phyloP scores from a whole-genome alignment of 2,888 invertebrate genomes.

The Synergus itoensis region DNA sequence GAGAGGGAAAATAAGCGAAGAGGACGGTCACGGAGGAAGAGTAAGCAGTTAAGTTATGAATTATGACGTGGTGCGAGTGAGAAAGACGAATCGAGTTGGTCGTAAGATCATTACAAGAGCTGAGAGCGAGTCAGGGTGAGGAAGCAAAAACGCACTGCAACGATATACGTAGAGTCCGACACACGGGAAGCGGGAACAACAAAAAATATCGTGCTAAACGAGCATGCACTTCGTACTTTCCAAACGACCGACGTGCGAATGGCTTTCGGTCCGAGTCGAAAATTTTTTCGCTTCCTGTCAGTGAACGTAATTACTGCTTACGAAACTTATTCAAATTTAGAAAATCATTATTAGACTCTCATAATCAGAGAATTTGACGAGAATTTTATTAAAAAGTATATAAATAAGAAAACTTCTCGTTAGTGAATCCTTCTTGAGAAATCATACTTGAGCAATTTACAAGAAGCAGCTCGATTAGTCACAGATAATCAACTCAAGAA shows the following conservation, averaged over 20 bases:
- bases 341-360: no score
- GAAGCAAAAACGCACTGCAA: slow-evolving; percentile 66
- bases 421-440: not conserved
- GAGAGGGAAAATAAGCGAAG: slow-evolving; percentile 51
- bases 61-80: slow-evolving; percentile 72
- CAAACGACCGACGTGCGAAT: slow-evolving; percentile 36
- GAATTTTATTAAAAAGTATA: not conserved
- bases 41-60: slow-evolving; percentile 76
- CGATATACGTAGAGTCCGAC: slow-evolving; percentile 61
- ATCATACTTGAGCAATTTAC: slow-evolving; percentile 18
- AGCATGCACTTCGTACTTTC: slow-evolving; percentile 39
- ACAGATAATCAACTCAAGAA: slow-evolving; percentile 35
- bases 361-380: no score
- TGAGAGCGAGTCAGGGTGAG: slow-evolving; percentile 56
- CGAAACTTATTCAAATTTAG: no score
- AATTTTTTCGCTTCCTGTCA: not conserved
- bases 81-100: slow-evolving; percentile 70
- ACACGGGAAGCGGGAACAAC: slow-evolving; percentile 59
- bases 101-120: slow-evolving; percentile 70
- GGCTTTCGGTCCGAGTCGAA: slow-evolving; percentile 3
- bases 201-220: slow-evolving; percentile 37
- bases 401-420: not conserved
- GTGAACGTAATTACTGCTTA: not conserved
- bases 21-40: slow-evolving; percentile 47
- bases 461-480: slow-evolving; percentile 40